These are phyloP conservation scores for Babyrousa celebensis DNA, from an alignment of 2,797 vertebrate genomes.

Conservation along the genomic window DNA sequence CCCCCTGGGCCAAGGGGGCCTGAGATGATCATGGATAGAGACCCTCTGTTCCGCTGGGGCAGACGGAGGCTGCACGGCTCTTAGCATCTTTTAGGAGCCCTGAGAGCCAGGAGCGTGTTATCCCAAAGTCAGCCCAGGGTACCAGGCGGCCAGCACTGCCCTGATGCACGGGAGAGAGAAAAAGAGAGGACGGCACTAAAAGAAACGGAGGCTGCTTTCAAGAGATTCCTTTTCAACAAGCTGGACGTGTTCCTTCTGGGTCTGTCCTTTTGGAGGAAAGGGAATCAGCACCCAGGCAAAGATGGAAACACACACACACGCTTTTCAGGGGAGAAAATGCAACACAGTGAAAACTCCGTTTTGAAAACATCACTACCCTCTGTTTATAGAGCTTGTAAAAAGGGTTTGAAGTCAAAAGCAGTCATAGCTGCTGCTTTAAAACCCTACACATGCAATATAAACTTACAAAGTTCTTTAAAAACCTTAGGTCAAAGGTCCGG, in stretches of 20 bases:
- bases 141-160: too few species aligned
- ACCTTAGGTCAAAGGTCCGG: neutral
- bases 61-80: neutral
- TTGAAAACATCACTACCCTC: constrained; percentile 23
- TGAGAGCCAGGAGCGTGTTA: accelerated
- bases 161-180: too few species aligned
- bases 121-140: constrained; percentile 5
- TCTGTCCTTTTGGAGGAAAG: neutral
- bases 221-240: constrained; percentile 10
- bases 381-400: constrained; percentile 58
- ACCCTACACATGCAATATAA: neutral
- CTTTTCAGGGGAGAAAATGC: constrained; percentile 27
- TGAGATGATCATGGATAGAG: neutral
- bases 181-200: neutral
- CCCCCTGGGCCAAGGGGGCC: constrained; percentile 53
- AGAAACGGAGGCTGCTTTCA: neutral
- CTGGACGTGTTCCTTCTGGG: neutral
- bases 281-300: neutral
- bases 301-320: neutral
- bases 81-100: neutral
- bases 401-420: constrained; percentile 56
- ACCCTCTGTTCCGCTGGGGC: neutral
- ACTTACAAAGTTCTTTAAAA: neutral
- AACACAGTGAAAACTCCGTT: neutral
- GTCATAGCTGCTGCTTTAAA: neutral